Conservation (phyloP, 2,888 invertebrate genomes). For the Drosophila buzzatii region DNA sequence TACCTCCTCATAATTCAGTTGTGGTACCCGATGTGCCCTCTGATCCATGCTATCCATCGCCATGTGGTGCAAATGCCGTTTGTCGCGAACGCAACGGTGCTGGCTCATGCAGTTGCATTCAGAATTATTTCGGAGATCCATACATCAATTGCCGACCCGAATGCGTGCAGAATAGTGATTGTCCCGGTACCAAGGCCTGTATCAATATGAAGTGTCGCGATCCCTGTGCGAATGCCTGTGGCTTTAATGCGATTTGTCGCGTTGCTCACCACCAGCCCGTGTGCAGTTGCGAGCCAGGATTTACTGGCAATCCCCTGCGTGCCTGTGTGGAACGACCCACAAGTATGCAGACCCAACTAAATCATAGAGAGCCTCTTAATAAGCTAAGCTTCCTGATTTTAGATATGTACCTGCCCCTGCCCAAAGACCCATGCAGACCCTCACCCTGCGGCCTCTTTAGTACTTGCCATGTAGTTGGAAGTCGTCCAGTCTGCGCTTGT, state of each 20-base stretch:
- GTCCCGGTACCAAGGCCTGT: conserved; percentile 91
- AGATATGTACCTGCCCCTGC: conserved; percentile 83
- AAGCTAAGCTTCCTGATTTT: conserved; percentile 9
- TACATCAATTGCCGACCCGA: conserved; percentile 94
- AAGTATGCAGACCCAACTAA: conserved; percentile 70
- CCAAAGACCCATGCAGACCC: conserved; percentile 85
- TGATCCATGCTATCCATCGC: conserved; percentile 92
- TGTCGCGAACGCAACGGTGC: conserved; percentile 93
- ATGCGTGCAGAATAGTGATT: conserved; percentile 95
- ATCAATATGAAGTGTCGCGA: conserved; percentile 93
- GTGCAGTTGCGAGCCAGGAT: conserved; percentile 90
- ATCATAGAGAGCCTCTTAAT: background rate
- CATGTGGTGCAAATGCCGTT: conserved; percentile 94
- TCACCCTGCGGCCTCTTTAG: conserved; percentile 86
- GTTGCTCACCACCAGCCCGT: conserved; percentile 93
- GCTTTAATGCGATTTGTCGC: conserved; percentile 92
- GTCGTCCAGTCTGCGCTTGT: conserved; percentile 91
- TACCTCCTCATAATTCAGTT: conserved; percentile 66
- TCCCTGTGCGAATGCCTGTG: conserved; percentile 93
- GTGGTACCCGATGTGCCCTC: conserved; percentile 87
- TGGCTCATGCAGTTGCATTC: conserved; percentile 92
- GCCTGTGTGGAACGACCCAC: conserved; percentile 88
- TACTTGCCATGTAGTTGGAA: conserved; percentile 86
- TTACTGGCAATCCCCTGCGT: conserved; percentile 91
- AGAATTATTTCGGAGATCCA: conserved; percentile 94